A percentile compares a stretch with the other conserved stretches of the same genome.
These are phyloP conservation scores for Peromyscus polionotus DNA, from an alignment of 2,113 vertebrate species.

Conservation along the genomic window DNA sequence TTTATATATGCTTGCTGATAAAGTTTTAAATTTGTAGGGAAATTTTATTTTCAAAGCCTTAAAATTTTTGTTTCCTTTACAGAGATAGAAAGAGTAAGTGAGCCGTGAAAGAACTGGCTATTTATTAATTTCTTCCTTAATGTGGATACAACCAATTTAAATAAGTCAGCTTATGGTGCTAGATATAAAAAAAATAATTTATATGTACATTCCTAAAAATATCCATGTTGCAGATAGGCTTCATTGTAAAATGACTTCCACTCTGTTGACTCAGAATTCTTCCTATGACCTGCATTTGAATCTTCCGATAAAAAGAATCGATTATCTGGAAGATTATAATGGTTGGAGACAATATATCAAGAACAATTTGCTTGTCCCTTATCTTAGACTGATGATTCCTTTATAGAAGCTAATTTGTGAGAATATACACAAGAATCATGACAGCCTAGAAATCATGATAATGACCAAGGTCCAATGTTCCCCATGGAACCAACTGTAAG, in stretches of 20 bases:
- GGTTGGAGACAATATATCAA: not conserved
- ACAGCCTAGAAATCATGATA: not conserved
- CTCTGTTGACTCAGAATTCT: not conserved
- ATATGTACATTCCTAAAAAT: not conserved
- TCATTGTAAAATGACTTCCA: not conserved
- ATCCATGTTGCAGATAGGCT: not conserved
- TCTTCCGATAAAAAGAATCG: not conserved
- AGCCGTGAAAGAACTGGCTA: not conserved
- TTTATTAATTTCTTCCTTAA: not conserved
- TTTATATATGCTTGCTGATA: not conserved
- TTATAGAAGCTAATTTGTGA: not conserved
- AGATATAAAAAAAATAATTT: not conserved
- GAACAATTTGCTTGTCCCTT: not conserved
- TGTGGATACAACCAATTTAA: not conserved
- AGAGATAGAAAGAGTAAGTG: not conserved
- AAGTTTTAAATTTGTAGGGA: not conserved
- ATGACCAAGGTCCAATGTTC: not conserved
- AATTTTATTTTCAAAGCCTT: slow-evolving; percentile 30
- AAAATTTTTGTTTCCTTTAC: not conserved
- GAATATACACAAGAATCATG: not conserved
- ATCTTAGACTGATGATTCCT: not conserved
- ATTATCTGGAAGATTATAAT: not conserved
- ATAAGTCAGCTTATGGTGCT: not conserved
- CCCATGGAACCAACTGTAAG: not conserved
- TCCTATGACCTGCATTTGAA: not conserved